Conservation (phyloP, 2,888 invertebrate species). For the Oligia fasciuncula region DNA sequence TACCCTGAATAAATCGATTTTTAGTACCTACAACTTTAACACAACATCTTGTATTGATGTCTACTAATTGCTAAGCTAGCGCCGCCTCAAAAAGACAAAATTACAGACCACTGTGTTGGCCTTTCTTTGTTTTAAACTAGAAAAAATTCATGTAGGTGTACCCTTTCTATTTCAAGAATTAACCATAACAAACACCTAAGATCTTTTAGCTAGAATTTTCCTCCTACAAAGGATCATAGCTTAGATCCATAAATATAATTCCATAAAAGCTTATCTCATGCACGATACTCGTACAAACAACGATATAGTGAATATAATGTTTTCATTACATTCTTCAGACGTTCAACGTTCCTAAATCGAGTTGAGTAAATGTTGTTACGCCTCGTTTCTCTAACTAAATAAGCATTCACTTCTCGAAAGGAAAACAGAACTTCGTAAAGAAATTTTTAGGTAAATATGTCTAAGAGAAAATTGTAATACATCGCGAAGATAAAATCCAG, state of each 20-base stretch:
- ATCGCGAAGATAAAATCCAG: constrained; percentile 77
- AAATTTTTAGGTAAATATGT: constrained; percentile 77
- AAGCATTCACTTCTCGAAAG: constrained; percentile 74
- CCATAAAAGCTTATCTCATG: constrained; percentile 5
- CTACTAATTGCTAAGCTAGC: too few relatives aligned
- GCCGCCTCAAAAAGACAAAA: not conserved
- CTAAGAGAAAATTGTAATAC: constrained; percentile 77
- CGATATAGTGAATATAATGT: constrained; percentile 59
- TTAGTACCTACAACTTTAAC: not conserved
- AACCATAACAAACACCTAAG: not conserved
- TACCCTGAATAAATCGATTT: constrained; percentile 7
- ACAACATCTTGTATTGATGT: not conserved
- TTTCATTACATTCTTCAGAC: constrained; percentile 78
- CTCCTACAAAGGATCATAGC: constrained; percentile 4
- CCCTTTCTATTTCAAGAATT: not conserved
- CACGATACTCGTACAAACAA: constrained; percentile 19
- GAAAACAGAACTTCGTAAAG: constrained; percentile 77
- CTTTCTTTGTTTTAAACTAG: not conserved
- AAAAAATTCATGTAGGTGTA: not conserved
- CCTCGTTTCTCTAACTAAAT: constrained; percentile 80
- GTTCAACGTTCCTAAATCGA: constrained; percentile 80
- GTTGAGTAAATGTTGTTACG: constrained; percentile 77
- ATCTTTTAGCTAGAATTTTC: not conserved
- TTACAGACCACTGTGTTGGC: not conserved
- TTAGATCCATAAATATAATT: constrained; percentile 3